Conservation (phyloP, 2,113 vertebrate species). For the Perca flavescens region DNA sequence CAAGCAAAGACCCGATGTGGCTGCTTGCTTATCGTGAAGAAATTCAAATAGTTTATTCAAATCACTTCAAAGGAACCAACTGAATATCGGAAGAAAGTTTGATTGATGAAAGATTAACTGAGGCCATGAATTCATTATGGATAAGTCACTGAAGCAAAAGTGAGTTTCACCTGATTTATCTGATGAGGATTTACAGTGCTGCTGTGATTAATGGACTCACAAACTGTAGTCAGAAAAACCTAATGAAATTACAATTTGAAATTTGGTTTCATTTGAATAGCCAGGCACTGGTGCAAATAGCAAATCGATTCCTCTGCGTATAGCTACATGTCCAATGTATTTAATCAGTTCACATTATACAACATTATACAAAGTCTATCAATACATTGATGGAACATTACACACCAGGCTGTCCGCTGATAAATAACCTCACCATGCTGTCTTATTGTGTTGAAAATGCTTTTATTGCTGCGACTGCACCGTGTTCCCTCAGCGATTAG, state of each 20-base stretch:
- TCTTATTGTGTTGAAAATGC: conserved; percentile 15
- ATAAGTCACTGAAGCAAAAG: conserved; percentile 64
- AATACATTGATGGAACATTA: conserved; percentile 31
- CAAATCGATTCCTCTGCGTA: conserved; percentile 48
- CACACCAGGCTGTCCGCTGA: conserved; percentile 25
- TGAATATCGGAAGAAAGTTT: conserved; percentile 30
- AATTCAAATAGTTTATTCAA: conserved; percentile 34
- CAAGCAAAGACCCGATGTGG: neutral
- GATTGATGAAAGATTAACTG: conserved; percentile 60
- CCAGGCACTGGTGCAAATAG: conserved; percentile 34
- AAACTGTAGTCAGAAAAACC: conserved; percentile 50
- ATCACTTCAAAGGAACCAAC: conserved; percentile 5
- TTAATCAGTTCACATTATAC: conserved; percentile 64
- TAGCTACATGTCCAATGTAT: conserved; percentile 32
- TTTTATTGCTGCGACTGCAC: conserved; percentile 1
- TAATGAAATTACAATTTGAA: conserved; percentile 80
- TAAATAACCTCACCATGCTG: conserved; percentile 18
- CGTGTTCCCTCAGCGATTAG: conserved; percentile 18
- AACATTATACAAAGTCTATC: conserved; percentile 40
- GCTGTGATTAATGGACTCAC: conserved; percentile 75
- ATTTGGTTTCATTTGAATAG: conserved; percentile 71
- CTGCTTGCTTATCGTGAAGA: conserved; percentile 38
- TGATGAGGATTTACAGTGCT: conserved; percentile 43
- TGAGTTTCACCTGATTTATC: conserved; percentile 69
- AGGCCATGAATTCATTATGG: conserved; percentile 57